Conservation (phyloP, 1,140 invertebrate genomes). For the Drosophila pandora region DNA sequence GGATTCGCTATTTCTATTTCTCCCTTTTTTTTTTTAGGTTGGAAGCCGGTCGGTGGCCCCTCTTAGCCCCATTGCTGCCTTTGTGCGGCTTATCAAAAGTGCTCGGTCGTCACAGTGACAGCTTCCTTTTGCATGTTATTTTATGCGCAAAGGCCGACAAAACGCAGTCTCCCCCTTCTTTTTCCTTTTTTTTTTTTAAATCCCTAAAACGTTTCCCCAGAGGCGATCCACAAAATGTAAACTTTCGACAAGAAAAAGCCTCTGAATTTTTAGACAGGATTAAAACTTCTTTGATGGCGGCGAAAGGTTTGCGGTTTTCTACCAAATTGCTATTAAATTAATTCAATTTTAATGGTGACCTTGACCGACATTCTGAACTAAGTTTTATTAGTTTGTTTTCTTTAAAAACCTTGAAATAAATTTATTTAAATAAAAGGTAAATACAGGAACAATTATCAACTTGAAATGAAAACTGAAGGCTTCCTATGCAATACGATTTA, state of each 20-base stretch:
- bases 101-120: slow-evolving; percentile 50
- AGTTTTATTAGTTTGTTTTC: not conserved
- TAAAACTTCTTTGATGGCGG: not conserved
- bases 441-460: too few species aligned
- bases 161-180: slow-evolving; percentile 24
- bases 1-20: slow-evolving; percentile 45
- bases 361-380: slow-evolving; percentile 2
- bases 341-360: not conserved
- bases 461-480: not conserved
- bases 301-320: not conserved
- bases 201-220: slow-evolving; percentile 32
- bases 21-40: slow-evolving; percentile 32
- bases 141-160: slow-evolving; percentile 55
- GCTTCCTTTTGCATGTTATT: slow-evolving; percentile 55
- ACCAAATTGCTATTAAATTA: slow-evolving; percentile 1
- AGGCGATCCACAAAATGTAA: slow-evolving; percentile 35
- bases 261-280: slow-evolving; percentile 5
- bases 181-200: slow-evolving; percentile 19
- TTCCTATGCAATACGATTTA: slow-evolving; percentile 19
- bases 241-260: not conserved
- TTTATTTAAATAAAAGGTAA: too few species aligned
- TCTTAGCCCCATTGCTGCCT: slow-evolving; percentile 40
- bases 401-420: not conserved
- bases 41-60: not conserved
- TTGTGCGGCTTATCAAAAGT: slow-evolving; percentile 67